Evolutionary conservation across 2,113 vertebrate genomes (phyloP).

Genomic region (Amphiprion ocellaris): DNA sequence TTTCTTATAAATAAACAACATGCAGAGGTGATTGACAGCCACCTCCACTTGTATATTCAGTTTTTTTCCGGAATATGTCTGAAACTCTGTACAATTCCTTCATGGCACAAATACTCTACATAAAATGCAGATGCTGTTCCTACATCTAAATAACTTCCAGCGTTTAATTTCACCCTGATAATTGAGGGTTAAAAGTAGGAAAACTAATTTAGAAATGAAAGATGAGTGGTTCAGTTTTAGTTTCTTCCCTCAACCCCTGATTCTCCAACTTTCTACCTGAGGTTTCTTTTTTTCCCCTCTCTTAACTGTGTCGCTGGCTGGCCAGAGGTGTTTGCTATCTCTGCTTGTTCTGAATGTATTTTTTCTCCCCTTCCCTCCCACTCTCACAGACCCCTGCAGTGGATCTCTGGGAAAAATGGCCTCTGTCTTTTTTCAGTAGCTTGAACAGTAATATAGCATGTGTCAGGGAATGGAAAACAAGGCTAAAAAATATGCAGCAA

Average conservation of each 20-base stretch:
- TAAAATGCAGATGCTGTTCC: not conserved
- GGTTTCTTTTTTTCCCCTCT: conserved; percentile 23
- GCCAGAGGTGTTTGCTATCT: conserved; percentile 75
- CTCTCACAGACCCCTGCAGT: conserved; percentile 74
- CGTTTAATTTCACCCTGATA: not conserved
- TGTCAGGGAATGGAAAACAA: conserved; percentile 84
- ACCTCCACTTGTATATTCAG: not conserved
- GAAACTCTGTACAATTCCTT: too few relatives aligned
- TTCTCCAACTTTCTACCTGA: conserved; percentile 66
- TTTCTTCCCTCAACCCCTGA: conserved; percentile 17
- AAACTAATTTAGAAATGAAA: not conserved
- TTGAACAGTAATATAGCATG: conserved; percentile 85
- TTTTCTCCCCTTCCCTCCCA: conserved; percentile 32
- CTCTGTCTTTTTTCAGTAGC: conserved; percentile 76
- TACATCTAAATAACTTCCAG: not conserved
- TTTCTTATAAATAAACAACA: not conserved
- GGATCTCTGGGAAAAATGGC: conserved; percentile 80
- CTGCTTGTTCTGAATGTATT: conserved; percentile 73
- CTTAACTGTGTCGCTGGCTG: conserved; percentile 70
- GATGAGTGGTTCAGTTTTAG: not conserved
- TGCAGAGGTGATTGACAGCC: not conserved
- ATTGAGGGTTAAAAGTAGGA: not conserved
- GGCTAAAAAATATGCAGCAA: conserved; percentile 83
- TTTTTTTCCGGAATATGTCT: not conserved
- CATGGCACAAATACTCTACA: not conserved